phyloP scores from a whole-genome alignment of 2,113 vertebrate genomes.

The Trochalopteron elliotii region DNA sequence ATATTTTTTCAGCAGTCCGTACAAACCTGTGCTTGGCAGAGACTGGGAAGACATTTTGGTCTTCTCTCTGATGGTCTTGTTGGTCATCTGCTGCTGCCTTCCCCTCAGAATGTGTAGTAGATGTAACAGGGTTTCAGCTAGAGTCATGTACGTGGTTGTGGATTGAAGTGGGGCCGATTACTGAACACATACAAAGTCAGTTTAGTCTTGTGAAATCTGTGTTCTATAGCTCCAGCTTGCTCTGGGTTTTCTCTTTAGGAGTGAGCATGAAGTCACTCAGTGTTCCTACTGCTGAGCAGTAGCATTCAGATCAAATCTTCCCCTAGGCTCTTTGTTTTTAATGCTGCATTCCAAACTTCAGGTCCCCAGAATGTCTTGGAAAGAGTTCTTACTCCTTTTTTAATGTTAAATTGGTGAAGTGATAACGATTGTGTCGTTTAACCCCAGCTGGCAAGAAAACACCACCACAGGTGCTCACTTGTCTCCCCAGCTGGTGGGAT shows the following conservation, averaged over 20 bases:
- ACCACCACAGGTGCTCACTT: rapidly evolving
- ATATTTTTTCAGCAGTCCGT: not conserved
- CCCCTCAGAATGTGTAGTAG: not conserved
- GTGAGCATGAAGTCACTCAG: not conserved
- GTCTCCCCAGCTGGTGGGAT: not conserved
- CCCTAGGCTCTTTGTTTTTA: not conserved
- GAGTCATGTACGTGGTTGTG: rapidly evolving
- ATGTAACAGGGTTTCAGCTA: not conserved
- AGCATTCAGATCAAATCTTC: not conserved
- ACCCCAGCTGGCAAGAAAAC: not conserved
- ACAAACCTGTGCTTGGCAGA: not conserved
- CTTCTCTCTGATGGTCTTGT: not conserved
- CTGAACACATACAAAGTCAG: no score
- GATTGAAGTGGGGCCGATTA: rapidly evolving
- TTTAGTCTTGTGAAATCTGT: not conserved
- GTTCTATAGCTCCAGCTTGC: not conserved
- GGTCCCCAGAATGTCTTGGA: not conserved
- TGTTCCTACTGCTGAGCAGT: not conserved
- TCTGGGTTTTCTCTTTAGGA: not conserved
- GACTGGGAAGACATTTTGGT: not conserved
- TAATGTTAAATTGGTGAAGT: not conserved
- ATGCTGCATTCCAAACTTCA: not conserved
- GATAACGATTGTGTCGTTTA: not conserved
- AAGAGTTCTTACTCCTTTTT: not conserved
- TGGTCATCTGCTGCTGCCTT: not conserved